These are phyloP conservation scores for Phymatocera aterrima DNA, from an alignment of 2,888 invertebrate genomes.

Conservation along the genomic window DNA sequence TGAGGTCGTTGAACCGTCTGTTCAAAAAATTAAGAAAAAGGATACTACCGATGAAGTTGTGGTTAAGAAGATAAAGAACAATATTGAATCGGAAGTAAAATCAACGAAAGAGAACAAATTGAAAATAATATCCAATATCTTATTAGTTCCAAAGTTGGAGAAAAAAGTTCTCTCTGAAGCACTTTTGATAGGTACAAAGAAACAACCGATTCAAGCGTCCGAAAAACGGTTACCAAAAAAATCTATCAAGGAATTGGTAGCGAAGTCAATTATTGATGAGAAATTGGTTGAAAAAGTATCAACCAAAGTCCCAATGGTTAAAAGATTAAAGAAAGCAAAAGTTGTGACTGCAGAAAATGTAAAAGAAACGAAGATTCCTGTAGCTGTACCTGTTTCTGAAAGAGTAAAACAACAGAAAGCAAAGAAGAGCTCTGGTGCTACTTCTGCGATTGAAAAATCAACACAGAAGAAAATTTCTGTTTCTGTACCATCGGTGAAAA, in stretches of 20 bases:
- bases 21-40: neutral
- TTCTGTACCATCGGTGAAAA: neutral
- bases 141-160: conserved; percentile 24
- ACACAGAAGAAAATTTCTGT: neutral
- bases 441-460: neutral
- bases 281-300: neutral
- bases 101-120: conserved; percentile 48
- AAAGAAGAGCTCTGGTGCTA: neutral
- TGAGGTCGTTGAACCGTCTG: neutral
- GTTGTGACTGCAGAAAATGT: neutral
- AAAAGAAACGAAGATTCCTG: neutral
- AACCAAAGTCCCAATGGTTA: neutral
- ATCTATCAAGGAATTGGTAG: neutral
- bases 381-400: neutral
- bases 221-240: neutral
- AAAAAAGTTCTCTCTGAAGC: neutral
- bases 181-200: neutral
- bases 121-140: neutral
- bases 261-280: neutral
- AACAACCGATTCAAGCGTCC: neutral
- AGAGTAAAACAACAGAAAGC: neutral
- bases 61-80: conserved; percentile 51
- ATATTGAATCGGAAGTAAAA: conserved; percentile 41
- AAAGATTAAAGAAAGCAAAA: neutral
- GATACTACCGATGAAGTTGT: neutral